These are phyloP conservation scores for Cheiracanthium punctorium DNA, from an alignment of 2,888 invertebrate genomes.

Conservation along the genomic window DNA sequence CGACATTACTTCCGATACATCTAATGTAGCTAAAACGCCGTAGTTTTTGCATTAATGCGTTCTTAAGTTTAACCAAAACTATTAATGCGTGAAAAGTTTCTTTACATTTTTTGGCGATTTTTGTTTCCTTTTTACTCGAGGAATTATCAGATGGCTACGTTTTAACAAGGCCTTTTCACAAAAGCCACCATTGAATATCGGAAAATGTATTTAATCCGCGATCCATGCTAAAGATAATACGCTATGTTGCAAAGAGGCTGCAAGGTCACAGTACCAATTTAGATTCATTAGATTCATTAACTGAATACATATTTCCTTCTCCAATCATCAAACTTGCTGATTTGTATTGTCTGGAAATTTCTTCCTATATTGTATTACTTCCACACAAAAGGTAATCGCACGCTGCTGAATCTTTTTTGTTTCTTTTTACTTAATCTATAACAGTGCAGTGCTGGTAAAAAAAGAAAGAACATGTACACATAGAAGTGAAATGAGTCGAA, in stretches of 20 bases:
- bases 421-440: not conserved
- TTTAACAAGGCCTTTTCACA: not conserved
- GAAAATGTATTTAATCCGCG: not conserved
- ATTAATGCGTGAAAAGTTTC: too few species aligned
- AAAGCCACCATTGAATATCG: not conserved
- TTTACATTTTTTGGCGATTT: too few species aligned
- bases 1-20: too few species aligned
- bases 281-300: not conserved
- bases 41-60: too few species aligned
- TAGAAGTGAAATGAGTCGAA: conserved; percentile 12
- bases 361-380: not conserved
- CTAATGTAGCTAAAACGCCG: too few species aligned
- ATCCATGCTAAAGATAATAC: not conserved
- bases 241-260: not conserved
- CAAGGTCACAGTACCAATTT: not conserved
- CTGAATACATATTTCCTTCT: not conserved
- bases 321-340: not conserved
- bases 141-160: not conserved
- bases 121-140: too few species aligned
- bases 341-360: not conserved
- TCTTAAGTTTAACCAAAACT: too few species aligned
- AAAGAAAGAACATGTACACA: not conserved
- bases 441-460: not conserved
- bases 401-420: not conserved
- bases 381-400: not conserved